A percentile compares a stretch with the other conserved stretches of the same genome.
These are phyloP conservation scores for Epinotia nisella DNA, from an alignment of 2,888 invertebrate species.

Conservation along the genomic window DNA sequence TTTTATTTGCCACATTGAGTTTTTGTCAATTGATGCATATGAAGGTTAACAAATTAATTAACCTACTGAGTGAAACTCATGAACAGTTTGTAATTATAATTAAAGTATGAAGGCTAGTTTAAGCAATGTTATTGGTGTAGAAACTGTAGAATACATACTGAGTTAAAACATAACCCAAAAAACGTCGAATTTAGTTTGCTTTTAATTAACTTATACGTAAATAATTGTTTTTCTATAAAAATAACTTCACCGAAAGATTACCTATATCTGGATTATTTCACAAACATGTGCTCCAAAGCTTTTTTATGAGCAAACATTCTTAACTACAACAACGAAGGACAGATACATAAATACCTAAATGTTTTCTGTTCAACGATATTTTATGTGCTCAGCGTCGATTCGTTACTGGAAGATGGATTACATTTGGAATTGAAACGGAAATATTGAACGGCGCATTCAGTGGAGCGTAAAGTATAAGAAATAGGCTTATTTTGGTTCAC, in stretches of 20 bases:
- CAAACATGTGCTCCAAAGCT: too few species aligned
- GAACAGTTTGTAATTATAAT: neutral
- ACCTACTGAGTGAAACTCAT: too few species aligned
- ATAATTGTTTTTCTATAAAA: too few species aligned
- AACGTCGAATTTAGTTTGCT: neutral
- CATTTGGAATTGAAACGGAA: conserved; percentile 12
- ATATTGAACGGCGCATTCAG: neutral
- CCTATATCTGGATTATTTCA: too few species aligned
- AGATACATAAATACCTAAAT: neutral
- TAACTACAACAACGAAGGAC: neutral
- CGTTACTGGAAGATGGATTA: conserved; percentile 16
- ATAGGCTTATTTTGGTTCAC: conserved; percentile 22
- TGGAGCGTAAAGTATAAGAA: conserved; percentile 20
- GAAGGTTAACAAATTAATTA: too few species aligned
- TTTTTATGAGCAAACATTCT: too few species aligned
- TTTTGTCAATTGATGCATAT: too few species aligned
- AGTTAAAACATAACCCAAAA: neutral
- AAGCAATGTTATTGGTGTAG: neutral
- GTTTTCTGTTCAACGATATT: neutral
- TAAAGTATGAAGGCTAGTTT: neutral
- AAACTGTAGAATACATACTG: neutral
- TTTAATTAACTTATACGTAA: too few species aligned
- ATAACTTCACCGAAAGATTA: too few species aligned
- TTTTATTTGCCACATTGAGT: too few species aligned
- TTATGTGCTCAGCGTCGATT: conserved; percentile 5